phyloP scores from a whole-genome alignment of 2,888 invertebrate genomes.

The Caenorhabditis virilis region DNA sequence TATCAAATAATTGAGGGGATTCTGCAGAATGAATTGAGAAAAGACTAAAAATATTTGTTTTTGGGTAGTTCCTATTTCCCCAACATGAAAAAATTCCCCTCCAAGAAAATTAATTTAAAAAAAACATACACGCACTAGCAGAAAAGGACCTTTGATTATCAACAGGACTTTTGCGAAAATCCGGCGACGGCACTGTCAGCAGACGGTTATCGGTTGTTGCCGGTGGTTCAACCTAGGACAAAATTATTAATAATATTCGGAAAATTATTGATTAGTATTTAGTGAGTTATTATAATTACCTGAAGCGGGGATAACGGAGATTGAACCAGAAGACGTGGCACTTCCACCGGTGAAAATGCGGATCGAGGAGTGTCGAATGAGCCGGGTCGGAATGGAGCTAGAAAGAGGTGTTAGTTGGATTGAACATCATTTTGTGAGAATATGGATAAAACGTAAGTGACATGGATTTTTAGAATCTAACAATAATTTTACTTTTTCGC shows the following conservation, averaged over 20 bases:
- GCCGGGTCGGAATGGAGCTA: conserved; percentile 34
- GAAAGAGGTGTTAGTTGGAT: too few species aligned
- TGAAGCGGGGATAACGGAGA: conserved; percentile 47
- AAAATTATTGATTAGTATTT: not conserved
- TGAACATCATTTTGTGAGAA: too few species aligned
- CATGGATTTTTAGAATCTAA: too few species aligned
- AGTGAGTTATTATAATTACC: conserved; percentile 13
- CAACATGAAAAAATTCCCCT: too few species aligned
- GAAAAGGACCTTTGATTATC: conserved; percentile 29
- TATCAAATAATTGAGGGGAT: not conserved
- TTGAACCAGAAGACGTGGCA: conserved; percentile 50
- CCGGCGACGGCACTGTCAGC: conserved; percentile 53
- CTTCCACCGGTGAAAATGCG: conserved; percentile 51
- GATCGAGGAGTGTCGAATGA: conserved; percentile 44
- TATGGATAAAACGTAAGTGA: too few species aligned
- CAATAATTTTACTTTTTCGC: too few species aligned
- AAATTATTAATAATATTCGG: not conserved
- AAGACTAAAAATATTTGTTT: too few species aligned
- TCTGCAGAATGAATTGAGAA: not conserved
- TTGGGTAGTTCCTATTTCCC: too few species aligned
- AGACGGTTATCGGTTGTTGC: conserved; percentile 45
- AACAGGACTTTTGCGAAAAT: conserved; percentile 45
- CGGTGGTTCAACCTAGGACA: conserved; percentile 26
- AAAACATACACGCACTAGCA: conserved; percentile 25
- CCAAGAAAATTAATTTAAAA: too few species aligned